Evolutionary conservation across 2,888 invertebrate species (phyloP), one percentile per base, ranked within the genome.

Genomic region (Protodeltote pygarga): DNA sequence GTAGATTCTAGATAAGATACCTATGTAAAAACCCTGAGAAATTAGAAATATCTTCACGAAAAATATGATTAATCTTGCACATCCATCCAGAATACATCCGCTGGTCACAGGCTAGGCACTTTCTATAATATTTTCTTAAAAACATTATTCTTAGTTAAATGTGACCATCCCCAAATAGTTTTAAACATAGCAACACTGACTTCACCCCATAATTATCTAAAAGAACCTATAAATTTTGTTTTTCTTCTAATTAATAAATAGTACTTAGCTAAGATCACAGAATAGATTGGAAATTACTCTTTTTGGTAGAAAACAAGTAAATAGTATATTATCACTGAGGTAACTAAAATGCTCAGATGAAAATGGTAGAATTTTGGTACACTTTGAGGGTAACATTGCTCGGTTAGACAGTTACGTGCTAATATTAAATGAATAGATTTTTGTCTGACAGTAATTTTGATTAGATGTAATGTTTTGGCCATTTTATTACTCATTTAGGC

Each of bases 221-320:
- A 45, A 52, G n/a, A 44, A 35, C 46, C 27, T 63, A 50, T 27
- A 17, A 35, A 55, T 32, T 48, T 48, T 45, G 28, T 45, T 45
- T 59, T 65, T 63, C 52, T 47, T 60, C 48, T 47, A 45, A 54
- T 57, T 52, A 46, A 49, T 46, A 47, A 55, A 50, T 59, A 62
- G 65, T 66, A 59, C 27, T 62, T 71, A 70, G 70, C 68, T 71
- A 71, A 42, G 32, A 59, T 52, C 45, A 60, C 60, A 53, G 38
- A 65, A 53, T 71, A 73, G 65, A 54, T 61, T 58, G 48, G 47
- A 58, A 41, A 64, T 44, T 71, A 65, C 48, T 61, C 48, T 61
- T 54, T 65, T 71, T 74, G 63, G 77, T 77, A 77, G 77, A 66
- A 67, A 65, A 57, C 65, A 61, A 60, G 65, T 72, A 70, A 63